Conservation (phyloP, 2,888 invertebrate species). For the Acanthococcus lagerstroemiae region DNA sequence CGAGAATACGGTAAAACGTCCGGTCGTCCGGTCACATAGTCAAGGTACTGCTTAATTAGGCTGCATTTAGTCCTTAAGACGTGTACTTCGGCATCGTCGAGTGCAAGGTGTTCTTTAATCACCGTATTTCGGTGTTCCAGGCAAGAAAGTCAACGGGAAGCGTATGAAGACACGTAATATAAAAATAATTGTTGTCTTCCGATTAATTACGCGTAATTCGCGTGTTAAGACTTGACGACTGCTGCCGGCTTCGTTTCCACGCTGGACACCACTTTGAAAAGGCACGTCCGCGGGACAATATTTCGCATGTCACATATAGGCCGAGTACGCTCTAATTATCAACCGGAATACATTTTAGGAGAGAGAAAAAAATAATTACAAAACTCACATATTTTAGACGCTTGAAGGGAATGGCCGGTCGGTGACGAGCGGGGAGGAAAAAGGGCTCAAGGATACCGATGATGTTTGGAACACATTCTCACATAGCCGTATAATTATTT, state of each 20-base stretch:
- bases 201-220: background rate
- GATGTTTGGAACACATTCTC: background rate
- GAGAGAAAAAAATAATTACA: slow-evolving; percentile 2
- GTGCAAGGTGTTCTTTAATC: too few species aligned
- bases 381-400: background rate
- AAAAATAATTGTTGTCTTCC: too few species aligned
- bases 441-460: slow-evolving; percentile 2
- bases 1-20: too few species aligned
- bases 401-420: background rate
- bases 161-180: too few species aligned
- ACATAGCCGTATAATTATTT: slow-evolving; percentile 2
- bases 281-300: background rate
- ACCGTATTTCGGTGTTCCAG: too few species aligned
- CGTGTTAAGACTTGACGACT: background rate
- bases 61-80: too few species aligned
- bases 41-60: too few species aligned
- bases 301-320: slow-evolving; percentile 1
- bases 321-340: slow-evolving; percentile 6
- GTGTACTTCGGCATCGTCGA: too few species aligned
- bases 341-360: background rate
- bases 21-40: too few species aligned
- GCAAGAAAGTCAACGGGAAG: too few species aligned
- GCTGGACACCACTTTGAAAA: background rate
- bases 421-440: background rate
- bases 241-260: background rate